These are phyloP conservation scores for Gallinago solitaria DNA, from an alignment of 2,797 vertebrate species.

Conservation along the genomic window DNA sequence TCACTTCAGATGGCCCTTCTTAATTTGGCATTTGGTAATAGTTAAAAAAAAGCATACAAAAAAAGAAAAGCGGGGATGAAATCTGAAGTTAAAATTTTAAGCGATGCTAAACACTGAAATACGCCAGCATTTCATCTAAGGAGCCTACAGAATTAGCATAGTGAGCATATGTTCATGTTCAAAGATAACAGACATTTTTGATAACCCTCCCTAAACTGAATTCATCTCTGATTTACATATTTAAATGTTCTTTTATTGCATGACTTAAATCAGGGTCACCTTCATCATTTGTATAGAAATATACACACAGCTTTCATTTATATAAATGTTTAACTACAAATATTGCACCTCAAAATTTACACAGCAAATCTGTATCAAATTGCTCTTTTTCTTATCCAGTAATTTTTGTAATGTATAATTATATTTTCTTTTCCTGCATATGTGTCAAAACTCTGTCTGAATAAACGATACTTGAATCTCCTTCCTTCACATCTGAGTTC, in stretches of 20 bases:
- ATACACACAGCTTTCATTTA: background rate
- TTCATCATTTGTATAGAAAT: background rate
- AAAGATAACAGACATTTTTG: constrained; percentile 39
- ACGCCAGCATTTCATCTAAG: background rate
- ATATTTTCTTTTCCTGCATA: background rate
- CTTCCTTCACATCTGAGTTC: background rate
- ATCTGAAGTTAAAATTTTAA: background rate
- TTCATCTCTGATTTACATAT: constrained; percentile 26
- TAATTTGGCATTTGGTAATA: background rate
- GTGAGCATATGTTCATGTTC: constrained; percentile 38
- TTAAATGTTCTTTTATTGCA: background rate
- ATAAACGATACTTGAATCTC: background rate
- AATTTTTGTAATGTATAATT: background rate
- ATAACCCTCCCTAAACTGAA: constrained; percentile 39
- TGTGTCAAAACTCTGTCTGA: background rate
- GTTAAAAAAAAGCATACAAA: background rate
- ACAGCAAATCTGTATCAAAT: background rate
- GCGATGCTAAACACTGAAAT: background rate
- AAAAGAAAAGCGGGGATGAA: background rate
- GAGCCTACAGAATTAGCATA: constrained; percentile 4
- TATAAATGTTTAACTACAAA: constrained; percentile 10
- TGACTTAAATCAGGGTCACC: constrained; percentile 4
- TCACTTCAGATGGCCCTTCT: background rate
- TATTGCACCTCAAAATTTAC: background rate
- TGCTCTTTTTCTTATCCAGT: background rate